Percentiles rank a stretch among this genome's conserved stretches.
Evolutionary conservation across 2,888 invertebrate genomes (phyloP).

Genomic region (Euphydryas editha): DNA sequence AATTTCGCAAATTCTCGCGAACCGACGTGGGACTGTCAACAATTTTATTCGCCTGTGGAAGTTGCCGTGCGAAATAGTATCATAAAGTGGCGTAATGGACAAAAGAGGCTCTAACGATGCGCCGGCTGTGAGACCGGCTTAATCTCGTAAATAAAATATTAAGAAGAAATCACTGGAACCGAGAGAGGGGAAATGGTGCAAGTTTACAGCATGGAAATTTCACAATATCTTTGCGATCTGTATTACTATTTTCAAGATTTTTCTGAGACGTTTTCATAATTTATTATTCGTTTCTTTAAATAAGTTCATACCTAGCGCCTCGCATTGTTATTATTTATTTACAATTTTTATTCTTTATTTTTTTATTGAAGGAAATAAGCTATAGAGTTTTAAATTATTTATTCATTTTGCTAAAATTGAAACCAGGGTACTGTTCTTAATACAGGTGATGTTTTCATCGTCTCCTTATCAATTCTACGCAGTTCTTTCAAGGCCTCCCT

Average conservation of each 20-base stretch:
- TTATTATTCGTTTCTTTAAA: slow-evolving; percentile 15
- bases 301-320: background rate
- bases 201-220: slow-evolving; percentile 64
- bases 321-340: background rate
- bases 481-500: slow-evolving; percentile 47
- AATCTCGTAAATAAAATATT: slow-evolving; percentile 79
- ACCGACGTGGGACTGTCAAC: slow-evolving; percentile 56
- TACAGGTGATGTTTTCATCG: slow-evolving; percentile 26
- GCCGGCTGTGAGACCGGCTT: slow-evolving; percentile 58
- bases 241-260: slow-evolving; percentile 39
- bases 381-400: background rate
- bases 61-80: slow-evolving; percentile 60
- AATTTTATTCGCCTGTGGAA: slow-evolving; percentile 57
- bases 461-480: slow-evolving; percentile 40
- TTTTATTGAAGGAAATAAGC: background rate
- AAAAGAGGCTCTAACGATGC: slow-evolving; percentile 67
- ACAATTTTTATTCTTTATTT: background rate
- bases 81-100: slow-evolving; percentile 71
- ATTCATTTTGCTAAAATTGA: background rate
- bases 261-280: slow-evolving; percentile 10
- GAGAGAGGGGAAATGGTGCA: slow-evolving; percentile 48
- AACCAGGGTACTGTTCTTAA: background rate
- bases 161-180: slow-evolving; percentile 74
- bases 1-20: slow-evolving; percentile 50
- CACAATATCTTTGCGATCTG: slow-evolving; percentile 52